A percentile compares a stretch with the other conserved stretches of the same genome.
These are phyloP conservation scores for Leptinotarsa lineolata DNA, from an alignment of 1,140 invertebrate species.

Conservation along the genomic window DNA sequence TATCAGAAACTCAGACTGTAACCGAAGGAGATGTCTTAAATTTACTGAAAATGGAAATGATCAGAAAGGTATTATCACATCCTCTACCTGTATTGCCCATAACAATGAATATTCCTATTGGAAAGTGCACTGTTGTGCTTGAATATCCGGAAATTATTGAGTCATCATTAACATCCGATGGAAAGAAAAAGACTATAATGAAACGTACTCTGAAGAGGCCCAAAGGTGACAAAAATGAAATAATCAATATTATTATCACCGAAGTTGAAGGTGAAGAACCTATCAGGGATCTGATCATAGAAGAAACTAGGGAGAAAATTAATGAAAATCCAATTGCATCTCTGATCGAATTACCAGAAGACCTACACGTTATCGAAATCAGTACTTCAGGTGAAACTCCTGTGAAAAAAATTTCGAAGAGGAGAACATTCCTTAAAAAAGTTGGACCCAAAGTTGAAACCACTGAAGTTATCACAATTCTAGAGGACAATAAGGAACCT, in stretches of 20 bases:
- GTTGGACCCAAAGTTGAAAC: slow-evolving; percentile 48
- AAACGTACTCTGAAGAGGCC: slow-evolving; percentile 40
- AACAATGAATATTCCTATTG: slow-evolving; percentile 26
- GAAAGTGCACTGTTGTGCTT: slow-evolving; percentile 30
- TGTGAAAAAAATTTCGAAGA: slow-evolving; percentile 51
- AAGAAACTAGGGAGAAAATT: slow-evolving; percentile 28
- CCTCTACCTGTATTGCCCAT: slow-evolving; percentile 42
- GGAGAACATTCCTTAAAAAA: slow-evolving; percentile 46
- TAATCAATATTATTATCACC: slow-evolving; percentile 34
- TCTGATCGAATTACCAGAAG: slow-evolving; percentile 55
- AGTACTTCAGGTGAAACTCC: slow-evolving; percentile 54
- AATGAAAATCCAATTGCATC: slow-evolving; percentile 35
- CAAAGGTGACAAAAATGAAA: slow-evolving; percentile 42
- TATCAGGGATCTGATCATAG: slow-evolving; percentile 29
- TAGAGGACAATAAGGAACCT: slow-evolving; percentile 51
- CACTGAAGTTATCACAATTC: slow-evolving; percentile 50
- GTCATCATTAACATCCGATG: slow-evolving; percentile 21
- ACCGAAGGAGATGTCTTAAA: slow-evolving; percentile 41
- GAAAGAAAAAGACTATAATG: slow-evolving; percentile 33
- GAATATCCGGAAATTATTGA: slow-evolving; percentile 38
- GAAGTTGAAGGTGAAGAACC: slow-evolving; percentile 34
- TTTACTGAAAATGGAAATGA: slow-evolving; percentile 41
- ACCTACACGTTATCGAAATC: slow-evolving; percentile 57
- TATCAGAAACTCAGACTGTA: slow-evolving; percentile 39
- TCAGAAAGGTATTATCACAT: slow-evolving; percentile 43